A percentile compares a stretch with the other conserved stretches of the same genome.
Evolutionary conservation across 2,888 invertebrate species (phyloP).

Genomic region (Oligia fasciuncula): DNA sequence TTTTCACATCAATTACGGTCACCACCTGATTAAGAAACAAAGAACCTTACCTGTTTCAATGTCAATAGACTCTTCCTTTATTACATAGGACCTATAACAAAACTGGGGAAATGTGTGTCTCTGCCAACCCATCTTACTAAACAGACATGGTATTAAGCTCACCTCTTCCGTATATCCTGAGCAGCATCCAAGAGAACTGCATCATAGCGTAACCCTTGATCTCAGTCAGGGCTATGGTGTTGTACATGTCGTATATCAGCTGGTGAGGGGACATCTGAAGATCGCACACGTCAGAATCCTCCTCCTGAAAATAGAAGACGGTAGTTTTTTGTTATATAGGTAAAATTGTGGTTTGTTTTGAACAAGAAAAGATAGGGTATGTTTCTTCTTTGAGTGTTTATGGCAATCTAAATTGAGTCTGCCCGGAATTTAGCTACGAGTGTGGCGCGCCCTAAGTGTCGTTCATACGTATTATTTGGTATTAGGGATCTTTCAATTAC

Average conservation of each 20-base stretch:
- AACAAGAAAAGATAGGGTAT: not conserved
- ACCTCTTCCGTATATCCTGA: constrained; percentile 94
- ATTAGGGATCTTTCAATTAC: not conserved
- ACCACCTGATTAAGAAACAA: constrained; percentile 11
- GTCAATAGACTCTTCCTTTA: not conserved
- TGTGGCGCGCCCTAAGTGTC: no score
- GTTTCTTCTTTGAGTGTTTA: not conserved
- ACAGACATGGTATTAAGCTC: constrained; percentile 53
- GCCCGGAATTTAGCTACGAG: not conserved
- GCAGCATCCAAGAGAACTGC: constrained; percentile 96
- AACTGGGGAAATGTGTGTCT: not conserved
- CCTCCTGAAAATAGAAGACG: constrained; percentile 88
- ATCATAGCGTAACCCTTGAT: constrained; percentile 97
- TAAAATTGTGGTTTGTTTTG: not conserved
- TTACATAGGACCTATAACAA: not conserved
- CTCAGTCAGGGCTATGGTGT: constrained; percentile 94
- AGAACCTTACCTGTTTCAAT: not conserved
- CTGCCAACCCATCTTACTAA: not conserved
- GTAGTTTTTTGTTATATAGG: not conserved
- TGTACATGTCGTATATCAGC: constrained; percentile 94
- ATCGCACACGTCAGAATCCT: constrained; percentile 92
- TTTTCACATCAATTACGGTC: constrained; percentile 14
- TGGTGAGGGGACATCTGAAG: constrained; percentile 95
- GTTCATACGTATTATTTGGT: no score
- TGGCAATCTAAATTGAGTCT: not conserved